Evolutionary conservation across 1,140 invertebrate species (phyloP), one percentile per base, ranked within the genome.

Genomic region (Neodiprion lecontei): DNA sequence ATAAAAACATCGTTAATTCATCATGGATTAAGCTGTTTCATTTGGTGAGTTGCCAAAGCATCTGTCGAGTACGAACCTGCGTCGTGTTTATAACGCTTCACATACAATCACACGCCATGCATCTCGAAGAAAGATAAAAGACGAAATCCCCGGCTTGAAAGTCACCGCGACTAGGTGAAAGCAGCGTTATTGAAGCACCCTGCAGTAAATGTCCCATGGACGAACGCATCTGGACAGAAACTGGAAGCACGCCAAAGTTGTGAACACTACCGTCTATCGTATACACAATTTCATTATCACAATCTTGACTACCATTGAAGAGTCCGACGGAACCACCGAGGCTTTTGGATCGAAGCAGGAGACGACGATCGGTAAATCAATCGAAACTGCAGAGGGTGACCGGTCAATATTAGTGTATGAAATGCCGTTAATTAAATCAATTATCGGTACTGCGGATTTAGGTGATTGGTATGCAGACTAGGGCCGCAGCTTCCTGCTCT

Each of bases 1-100:
- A 61, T 61, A 61, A 61, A 61, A 61, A 61, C 53, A 61, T 61
- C 53, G 53, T 61, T 61, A 61, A 61, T 61, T 61, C 53, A 61
- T 61, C 53, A 61, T 61, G 53, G 53, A 61, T 61, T 61, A 61
- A 61, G 53, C 53, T 61, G 53, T 61, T 61, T 61, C 53, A 17
- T 61, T 61, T 61, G 53, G 53, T 61, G 53, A 61, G 8, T 9
- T 61, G 53, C 53, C 53, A 61, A 61, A 61, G 53, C 53, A 61
- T 14, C 53, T 61, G 53, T 61, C 53, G 53, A 61, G 11, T 61
- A 61, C 53, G 53, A 17, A 61, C 53, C 8, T 61, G 11, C 28
- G 4, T 17, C 11, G 53, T 17, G 53, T 61, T 61, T 61, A 61
- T 61, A 61, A 61, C 53, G 53, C 53, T 61, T 17, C 53, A 17